Evolutionary conservation across 2,113 vertebrate genomes (phyloP), one percentile per base, ranked within the genome.

Genomic region (Dasyurus viverrinus): DNA sequence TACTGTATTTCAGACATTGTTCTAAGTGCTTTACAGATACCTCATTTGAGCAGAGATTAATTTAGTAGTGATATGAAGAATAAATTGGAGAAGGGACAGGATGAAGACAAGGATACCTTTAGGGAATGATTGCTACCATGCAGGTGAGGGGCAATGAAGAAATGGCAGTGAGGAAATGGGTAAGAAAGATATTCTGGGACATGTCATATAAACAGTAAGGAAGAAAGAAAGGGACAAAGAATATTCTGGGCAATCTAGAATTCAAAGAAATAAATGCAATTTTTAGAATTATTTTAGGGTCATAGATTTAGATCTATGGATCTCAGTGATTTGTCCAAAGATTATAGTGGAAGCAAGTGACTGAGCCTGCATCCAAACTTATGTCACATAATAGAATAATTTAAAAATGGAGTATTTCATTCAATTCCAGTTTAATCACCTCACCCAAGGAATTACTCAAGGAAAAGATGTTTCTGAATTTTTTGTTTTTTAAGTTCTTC

Each of bases 291-390:
- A 3, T 48, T 84, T n/a, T 26, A 8, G 27, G 30, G 8, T 11
- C 1, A 16, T 3, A 27, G 25, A 7, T 53, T 84, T 1, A 27
- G 16, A 10, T 53, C 30, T 23, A 84, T 42, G 68, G 8, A 53
- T 36, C 1, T 23, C 55, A 4, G 11, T 0, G 0, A 36, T 3
- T 89, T 46, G 36, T 16, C 11, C 19, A 10, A 25, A 54, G 48
- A 57, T 0, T 2, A 0, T 0, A 36, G 1, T 0, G 24, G 42
- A 84, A 36, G 6, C 0, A 5, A 23, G 23, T 50, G 7, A 0
- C 27, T 3, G 10, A 9, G 3, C 14, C n/a, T 89, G 25, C 3
- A 36, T 27, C 30, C 3, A 11, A 14, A 12, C 54, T 89, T 26
- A 46, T 48, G 6, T 46, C 42, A 6, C 25, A 92, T 16, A 89